Evolutionary conservation across 2,888 invertebrate species (phyloP).

Genomic region (Cheiracanthium punctorium): DNA sequence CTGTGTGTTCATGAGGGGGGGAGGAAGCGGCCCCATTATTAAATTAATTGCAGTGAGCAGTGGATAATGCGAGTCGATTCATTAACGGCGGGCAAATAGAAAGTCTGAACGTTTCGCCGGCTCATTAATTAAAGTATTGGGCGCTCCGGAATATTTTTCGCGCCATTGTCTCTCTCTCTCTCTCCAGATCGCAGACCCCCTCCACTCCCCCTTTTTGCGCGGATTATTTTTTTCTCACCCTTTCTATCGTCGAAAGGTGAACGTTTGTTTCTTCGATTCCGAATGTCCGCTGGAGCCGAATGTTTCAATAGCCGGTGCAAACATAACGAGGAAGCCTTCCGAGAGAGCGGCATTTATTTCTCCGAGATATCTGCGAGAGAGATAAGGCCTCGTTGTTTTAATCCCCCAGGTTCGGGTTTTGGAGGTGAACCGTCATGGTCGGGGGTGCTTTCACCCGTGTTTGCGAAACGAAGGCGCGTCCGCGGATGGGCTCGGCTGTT

Average conservation of each 20-base stretch:
- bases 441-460: too few relatives aligned
- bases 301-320: too few relatives aligned
- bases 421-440: too few relatives aligned
- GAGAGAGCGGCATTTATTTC: too few relatives aligned
- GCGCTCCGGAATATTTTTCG: constrained; percentile 60
- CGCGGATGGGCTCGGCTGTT: too few relatives aligned
- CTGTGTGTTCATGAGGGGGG: constrained; percentile 56
- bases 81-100: constrained; percentile 67
- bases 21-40: constrained; percentile 65
- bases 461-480: too few relatives aligned
- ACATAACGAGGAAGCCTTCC: too few relatives aligned
- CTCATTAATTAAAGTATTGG: constrained; percentile 68
- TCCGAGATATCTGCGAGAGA: too few relatives aligned
- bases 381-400: too few relatives aligned
- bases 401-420: too few relatives aligned
- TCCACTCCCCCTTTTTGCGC: constrained; percentile 21
- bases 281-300: neutral
- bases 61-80: constrained; percentile 69
- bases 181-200: too few relatives aligned
- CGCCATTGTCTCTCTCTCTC: constrained; percentile 49
- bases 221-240: constrained; percentile 32
- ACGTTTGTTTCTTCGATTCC: constrained; percentile 47
- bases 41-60: constrained; percentile 69
- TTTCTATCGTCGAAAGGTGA: constrained; percentile 21
- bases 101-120: constrained; percentile 59